Evolutionary conservation across 2,113 vertebrate species (phyloP).

Genomic region (Gymnocephalus cernua): DNA sequence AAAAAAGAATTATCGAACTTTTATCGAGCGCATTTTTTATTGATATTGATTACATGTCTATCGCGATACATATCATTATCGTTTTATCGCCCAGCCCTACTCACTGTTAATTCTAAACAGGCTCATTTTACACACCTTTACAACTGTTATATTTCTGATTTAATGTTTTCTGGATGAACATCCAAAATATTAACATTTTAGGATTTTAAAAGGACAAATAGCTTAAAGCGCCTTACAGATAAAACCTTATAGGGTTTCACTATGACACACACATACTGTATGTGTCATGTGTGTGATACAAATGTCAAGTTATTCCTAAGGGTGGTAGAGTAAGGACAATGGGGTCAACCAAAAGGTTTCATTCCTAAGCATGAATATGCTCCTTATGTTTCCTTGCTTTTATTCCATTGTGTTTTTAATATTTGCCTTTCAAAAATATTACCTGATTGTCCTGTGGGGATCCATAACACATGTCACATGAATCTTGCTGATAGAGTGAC

Average conservation of each 20-base stretch:
- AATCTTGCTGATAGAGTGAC: background rate
- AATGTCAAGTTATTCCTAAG: background rate
- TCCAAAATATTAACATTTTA: background rate
- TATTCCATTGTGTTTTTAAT: too few species aligned
- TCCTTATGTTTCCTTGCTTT: too few species aligned
- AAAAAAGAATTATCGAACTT: too few species aligned
- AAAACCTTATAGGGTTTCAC: background rate
- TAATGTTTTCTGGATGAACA: background rate
- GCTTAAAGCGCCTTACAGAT: background rate
- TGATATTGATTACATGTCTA: too few species aligned
- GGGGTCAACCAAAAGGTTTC: too few species aligned
- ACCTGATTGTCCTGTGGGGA: background rate
- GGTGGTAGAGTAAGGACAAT: too few species aligned
- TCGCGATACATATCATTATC: too few species aligned
- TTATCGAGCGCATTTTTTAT: too few species aligned
- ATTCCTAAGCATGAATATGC: too few species aligned
- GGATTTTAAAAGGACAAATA: background rate
- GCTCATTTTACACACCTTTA: background rate
- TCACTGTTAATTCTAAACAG: background rate
- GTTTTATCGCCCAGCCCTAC: too few species aligned
- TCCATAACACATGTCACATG: background rate
- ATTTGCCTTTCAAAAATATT: too few species aligned
- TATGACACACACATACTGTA: too few species aligned
- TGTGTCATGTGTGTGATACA: background rate
- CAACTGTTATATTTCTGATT: background rate